Conservation (phyloP, 92 coral and sea anemone species). For the Palythoa grandis region DNA sequence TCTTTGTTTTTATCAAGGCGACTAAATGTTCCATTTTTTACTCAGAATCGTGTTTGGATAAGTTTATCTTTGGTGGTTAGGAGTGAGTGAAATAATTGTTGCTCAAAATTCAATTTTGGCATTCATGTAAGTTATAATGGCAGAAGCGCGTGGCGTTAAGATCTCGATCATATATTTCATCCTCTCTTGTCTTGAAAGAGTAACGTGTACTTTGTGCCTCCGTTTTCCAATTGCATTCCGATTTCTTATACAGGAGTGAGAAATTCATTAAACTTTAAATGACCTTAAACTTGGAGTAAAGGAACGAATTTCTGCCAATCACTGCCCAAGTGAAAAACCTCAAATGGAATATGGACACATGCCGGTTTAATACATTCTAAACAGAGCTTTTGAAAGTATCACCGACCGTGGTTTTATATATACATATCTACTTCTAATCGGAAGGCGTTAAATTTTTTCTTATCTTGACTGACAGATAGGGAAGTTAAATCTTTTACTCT, state of each 20-base stretch:
- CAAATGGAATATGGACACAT: no score
- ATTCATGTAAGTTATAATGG: neutral
- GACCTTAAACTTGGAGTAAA: slow-evolving; percentile 6
- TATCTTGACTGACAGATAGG: neutral
- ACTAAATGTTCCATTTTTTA: no score
- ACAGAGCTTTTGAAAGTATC: no score
- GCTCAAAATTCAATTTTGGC: neutral
- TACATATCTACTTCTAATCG: no score
- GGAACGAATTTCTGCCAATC: slow-evolving; percentile 4
- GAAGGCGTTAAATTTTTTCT: neutral
- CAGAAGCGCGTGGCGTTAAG: neutral
- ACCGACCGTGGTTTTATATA: no score
- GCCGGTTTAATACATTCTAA: no score
- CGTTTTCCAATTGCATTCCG: neutral
- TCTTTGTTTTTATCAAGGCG: no score
- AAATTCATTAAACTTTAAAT: slow-evolving; percentile 37
- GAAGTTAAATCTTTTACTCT: neutral
- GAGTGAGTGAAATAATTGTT: no score
- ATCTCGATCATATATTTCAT: neutral
- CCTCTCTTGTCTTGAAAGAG: neutral
- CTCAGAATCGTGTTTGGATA: no score
- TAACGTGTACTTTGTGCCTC: neutral
- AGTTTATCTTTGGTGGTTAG: no score
- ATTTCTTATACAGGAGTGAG: slow-evolving; percentile 11
- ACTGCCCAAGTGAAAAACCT: neutral